Evolutionary conservation across 2,888 invertebrate species (phyloP).

Genomic region (Leucophenga montana): DNA sequence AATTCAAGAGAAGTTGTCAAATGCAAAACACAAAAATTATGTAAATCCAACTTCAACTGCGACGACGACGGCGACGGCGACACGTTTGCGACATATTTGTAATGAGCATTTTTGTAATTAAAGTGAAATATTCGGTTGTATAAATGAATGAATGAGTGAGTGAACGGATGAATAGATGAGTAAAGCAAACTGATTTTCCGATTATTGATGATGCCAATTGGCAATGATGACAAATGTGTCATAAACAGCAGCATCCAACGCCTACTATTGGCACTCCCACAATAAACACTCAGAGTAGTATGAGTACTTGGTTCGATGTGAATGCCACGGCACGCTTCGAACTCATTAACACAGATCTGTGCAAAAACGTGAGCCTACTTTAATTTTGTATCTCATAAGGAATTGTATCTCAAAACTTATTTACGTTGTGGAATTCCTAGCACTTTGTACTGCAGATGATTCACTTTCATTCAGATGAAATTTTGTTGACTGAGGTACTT

Average conservation of each 20-base stretch:
- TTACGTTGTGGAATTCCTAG: neutral
- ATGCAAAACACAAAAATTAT: neutral
- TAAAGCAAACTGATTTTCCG: neutral
- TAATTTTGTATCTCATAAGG: neutral
- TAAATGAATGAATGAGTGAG: no score
- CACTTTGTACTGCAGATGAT: neutral
- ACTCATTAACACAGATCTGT: neutral
- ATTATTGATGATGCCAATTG: conserved; percentile 2
- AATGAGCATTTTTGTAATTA: neutral
- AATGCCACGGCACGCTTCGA: neutral
- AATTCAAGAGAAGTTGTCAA: conserved; percentile 5
- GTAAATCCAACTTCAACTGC: neutral
- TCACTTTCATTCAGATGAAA: neutral
- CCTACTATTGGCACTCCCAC: no score
- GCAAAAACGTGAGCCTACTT: neutral
- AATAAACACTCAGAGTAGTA: no score
- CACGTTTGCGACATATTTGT: neutral
- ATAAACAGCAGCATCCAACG: no score
- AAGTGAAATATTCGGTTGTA: neutral
- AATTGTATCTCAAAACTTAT: no score
- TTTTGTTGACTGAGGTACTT: neutral
- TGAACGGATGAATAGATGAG: neutral
- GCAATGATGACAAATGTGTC: neutral
- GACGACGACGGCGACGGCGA: no score
- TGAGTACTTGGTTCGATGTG: no score